These are phyloP conservation scores for Pantherophis guttatus DNA, from an alignment of 2,113 vertebrate species.

Conservation along the genomic window DNA sequence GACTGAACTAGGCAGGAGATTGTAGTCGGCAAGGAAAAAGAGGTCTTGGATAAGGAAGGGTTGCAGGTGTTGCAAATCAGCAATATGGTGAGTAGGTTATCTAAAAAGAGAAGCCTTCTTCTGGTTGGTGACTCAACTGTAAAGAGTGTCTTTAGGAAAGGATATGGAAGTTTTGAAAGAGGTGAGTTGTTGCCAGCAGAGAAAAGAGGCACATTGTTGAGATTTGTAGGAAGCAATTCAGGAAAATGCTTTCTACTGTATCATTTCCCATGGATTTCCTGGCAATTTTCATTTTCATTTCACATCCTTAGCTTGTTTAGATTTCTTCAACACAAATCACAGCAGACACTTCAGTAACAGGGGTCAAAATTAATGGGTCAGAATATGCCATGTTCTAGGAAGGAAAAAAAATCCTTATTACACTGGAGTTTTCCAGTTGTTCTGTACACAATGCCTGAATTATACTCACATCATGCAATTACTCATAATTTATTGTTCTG, in stretches of 20 bases:
- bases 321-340: neutral
- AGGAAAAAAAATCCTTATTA: neutral
- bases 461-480: neutral
- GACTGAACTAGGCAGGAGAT: neutral
- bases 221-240: slow-evolving; percentile 56
- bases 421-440: neutral
- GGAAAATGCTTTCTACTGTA: slow-evolving; percentile 63
- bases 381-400: neutral
- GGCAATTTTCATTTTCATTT: slow-evolving; percentile 43
- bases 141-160: neutral
- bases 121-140: neutral
- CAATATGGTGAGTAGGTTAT: neutral
- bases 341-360: neutral
- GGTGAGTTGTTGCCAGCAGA: neutral
- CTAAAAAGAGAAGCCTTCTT: neutral
- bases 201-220: neutral
- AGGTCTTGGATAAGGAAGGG: neutral
- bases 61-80: neutral
- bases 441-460: neutral
- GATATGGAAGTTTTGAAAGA: neutral
- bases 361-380: neutral
- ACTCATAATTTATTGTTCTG: neutral
- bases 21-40: neutral
- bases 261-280: slow-evolving; percentile 75
- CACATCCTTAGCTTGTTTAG: neutral